phyloP scores from a whole-genome alignment of 92 coral and sea anemone genomes.

The Porites divaricata region DNA sequence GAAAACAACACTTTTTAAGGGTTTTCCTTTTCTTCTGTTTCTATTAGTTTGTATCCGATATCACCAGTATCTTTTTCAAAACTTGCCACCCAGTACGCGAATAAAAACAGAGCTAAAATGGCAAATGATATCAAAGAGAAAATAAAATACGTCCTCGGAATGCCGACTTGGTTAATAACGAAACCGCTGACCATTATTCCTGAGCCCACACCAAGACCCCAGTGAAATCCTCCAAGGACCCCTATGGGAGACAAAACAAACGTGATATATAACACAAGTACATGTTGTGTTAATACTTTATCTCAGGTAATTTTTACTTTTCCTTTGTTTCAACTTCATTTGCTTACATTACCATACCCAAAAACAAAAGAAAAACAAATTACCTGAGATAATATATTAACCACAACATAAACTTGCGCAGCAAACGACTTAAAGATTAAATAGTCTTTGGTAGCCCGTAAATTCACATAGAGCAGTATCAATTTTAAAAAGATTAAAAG shows the following conservation, averaged over 20 bases:
- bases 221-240: conserved; percentile 27
- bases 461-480: too few relatives aligned
- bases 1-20: not conserved
- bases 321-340: too few relatives aligned
- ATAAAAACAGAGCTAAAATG: not conserved
- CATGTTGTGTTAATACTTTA: too few relatives aligned
- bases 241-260: conserved; percentile 9
- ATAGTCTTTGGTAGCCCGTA: too few relatives aligned
- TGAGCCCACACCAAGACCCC: conserved; percentile 39
- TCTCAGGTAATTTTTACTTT: too few relatives aligned
- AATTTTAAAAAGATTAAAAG: too few relatives aligned
- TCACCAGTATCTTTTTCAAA: not conserved
- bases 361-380: too few relatives aligned
- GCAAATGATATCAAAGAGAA: conserved; percentile 11
- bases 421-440: too few relatives aligned
- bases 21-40: not conserved
- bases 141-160: conserved; percentile 37
- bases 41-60: not conserved
- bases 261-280: not conserved
- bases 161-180: conserved; percentile 16
- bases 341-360: too few relatives aligned
- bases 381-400: too few relatives aligned
- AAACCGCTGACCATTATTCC: conserved; percentile 33
- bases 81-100: not conserved
- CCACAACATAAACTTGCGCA: too few relatives aligned